These are phyloP conservation scores for Euproctis similis DNA, from an alignment of 2,888 invertebrate genomes.

Conservation along the genomic window DNA sequence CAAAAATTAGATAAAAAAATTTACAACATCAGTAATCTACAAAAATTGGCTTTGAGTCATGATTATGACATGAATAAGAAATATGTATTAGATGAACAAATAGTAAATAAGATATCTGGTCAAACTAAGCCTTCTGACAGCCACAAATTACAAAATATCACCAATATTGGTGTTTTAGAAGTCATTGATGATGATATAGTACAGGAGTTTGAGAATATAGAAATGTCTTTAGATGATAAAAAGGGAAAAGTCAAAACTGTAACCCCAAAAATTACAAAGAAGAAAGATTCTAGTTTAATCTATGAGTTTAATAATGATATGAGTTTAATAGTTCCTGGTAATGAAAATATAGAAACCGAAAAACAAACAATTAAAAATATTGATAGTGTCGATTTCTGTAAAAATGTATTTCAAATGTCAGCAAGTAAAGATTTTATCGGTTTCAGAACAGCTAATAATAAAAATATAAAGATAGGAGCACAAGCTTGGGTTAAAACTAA, in stretches of 20 bases:
- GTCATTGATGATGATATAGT: slow-evolving; percentile 29
- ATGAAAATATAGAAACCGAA: slow-evolving; percentile 19
- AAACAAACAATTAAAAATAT: too few species aligned
- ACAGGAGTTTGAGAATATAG: slow-evolving; percentile 36
- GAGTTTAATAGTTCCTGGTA: slow-evolving; percentile 30
- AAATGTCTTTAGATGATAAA: slow-evolving; percentile 29
- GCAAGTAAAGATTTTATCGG: slow-evolving; percentile 9
- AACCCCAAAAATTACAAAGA: not conserved
- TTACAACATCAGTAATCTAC: not conserved
- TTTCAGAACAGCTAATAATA: slow-evolving; percentile 37
- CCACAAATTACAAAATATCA: not conserved
- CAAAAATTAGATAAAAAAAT: not conserved
- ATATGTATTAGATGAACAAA: not conserved
- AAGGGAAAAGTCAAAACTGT: slow-evolving; percentile 7
- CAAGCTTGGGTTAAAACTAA: slow-evolving; percentile 26
- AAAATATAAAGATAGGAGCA: slow-evolving; percentile 30
- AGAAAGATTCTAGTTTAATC: too few species aligned
- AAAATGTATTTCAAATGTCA: too few species aligned
- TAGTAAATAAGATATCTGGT: not conserved
- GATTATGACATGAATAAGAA: slow-evolving; percentile 8
- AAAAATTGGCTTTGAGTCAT: slow-evolving; percentile 15
- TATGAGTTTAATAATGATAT: not conserved
- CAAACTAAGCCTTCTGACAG: slow-evolving; percentile 7
- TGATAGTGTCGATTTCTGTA: not conserved
- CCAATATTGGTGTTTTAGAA: slow-evolving; percentile 14